Evolutionary conservation across 2,113 vertebrate species (phyloP).

Genomic region (Pelmatolapia mariae): DNA sequence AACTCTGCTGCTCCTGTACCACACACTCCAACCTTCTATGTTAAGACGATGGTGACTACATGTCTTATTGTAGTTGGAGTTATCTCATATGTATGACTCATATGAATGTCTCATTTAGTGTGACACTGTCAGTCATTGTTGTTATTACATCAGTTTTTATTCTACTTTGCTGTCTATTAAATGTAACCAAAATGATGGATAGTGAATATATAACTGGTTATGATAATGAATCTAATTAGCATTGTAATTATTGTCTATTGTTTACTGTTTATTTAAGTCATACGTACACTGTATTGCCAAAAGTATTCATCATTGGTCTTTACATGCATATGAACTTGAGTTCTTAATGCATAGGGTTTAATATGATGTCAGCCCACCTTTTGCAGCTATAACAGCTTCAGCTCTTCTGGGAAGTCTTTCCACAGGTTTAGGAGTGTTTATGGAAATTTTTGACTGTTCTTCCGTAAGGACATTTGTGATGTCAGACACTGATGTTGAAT

Average conservation of each 20-base stretch:
- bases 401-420: not conserved
- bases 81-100: not conserved
- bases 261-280: not conserved
- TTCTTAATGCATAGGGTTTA: not conserved
- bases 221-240: not conserved
- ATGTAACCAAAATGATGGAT: not conserved
- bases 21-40: not conserved
- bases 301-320: not conserved
- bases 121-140: not conserved
- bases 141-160: not conserved
- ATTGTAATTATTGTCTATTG: not conserved
- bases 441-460: not conserved
- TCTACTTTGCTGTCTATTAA: not conserved
- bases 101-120: not conserved
- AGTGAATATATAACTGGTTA: not conserved
- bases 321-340: not conserved
- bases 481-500: not conserved
- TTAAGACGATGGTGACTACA: not conserved
- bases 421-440: not conserved
- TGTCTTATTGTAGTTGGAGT: not conserved
- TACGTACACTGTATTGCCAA: not conserved
- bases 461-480: not conserved
- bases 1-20: not conserved
- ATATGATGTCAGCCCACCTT: not conserved
- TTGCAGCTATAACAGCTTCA: not conserved